phyloP scores from a whole-genome alignment of 2,797 vertebrate species.

The Argyrosomus regius region DNA sequence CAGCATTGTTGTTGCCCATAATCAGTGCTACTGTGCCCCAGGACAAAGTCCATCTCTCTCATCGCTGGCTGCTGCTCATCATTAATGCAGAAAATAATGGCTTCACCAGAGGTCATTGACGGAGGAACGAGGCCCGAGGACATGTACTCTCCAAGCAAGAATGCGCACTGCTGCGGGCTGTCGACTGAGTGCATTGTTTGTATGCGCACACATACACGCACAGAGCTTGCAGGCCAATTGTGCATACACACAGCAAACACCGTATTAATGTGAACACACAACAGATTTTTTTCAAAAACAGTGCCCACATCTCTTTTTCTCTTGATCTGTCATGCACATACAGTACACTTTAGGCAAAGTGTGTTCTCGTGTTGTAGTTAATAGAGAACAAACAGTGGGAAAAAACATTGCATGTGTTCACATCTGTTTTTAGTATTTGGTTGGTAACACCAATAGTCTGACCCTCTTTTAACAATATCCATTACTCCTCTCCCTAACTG shows the following conservation, averaged over 20 bases:
- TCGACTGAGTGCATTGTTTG: conserved; percentile 78
- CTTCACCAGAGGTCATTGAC: conserved; percentile 86
- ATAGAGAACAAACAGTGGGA: conserved; percentile 34
- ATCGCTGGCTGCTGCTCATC: conserved; percentile 86
- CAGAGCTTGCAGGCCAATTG: conserved; percentile 63
- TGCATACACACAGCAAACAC: conserved; percentile 58
- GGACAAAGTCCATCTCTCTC: conserved; percentile 87
- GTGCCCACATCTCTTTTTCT: conserved; percentile 52
- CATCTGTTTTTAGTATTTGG: conserved; percentile 40
- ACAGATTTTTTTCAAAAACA: conserved; percentile 63
- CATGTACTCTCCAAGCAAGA: conserved; percentile 84
- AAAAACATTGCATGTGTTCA: conserved; percentile 20
- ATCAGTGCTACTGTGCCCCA: conserved; percentile 80
- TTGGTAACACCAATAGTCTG: conserved; percentile 26
- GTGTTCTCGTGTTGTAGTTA: conserved; percentile 52
- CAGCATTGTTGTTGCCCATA: conserved; percentile 82
- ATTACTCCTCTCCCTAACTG: conserved; percentile 37
- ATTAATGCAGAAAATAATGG: conserved; percentile 89
- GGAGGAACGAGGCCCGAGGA: conserved; percentile 81
- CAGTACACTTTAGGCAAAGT: conserved; percentile 33
- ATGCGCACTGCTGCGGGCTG: conserved; percentile 76
- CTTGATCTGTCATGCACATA: conserved; percentile 51
- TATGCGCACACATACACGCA: conserved; percentile 52
- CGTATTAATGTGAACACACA: conserved; percentile 69
- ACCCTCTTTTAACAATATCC: conserved; percentile 41